Evolutionary conservation across 1,140 invertebrate genomes (phyloP).

Genomic region (Drosophila santomea): DNA sequence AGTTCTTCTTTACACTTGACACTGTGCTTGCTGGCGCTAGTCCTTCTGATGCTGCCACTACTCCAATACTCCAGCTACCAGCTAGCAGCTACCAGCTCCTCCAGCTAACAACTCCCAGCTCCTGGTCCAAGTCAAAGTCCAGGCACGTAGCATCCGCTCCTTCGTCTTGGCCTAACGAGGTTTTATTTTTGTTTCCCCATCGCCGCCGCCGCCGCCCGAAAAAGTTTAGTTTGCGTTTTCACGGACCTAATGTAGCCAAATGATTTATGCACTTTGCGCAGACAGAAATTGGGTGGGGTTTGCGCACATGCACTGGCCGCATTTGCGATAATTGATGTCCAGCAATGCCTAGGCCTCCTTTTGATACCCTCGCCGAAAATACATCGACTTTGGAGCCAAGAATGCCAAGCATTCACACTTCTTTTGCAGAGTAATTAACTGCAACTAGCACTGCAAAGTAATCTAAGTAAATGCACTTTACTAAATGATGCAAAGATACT

Average conservation of each 20-base stretch:
- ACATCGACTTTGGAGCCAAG: neutral
- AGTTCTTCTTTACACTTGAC: constrained; percentile 84
- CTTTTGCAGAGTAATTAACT: no score
- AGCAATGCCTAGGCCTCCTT: constrained; percentile 39
- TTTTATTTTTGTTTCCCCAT: constrained; percentile 74
- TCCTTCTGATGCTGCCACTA: constrained; percentile 2
- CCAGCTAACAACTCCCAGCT: neutral
- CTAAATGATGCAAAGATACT: no score
- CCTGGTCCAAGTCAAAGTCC: constrained; percentile 45
- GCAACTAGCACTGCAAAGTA: no score
- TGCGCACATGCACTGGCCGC: constrained; percentile 43
- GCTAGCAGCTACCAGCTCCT: neutral
- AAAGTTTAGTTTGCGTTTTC: constrained; percentile 43
- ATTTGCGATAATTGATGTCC: constrained; percentile 72
- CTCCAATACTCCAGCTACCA: neutral
- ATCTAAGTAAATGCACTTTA: no score
- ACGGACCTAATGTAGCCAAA: constrained; percentile 61
- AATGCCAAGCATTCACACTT: neutral
- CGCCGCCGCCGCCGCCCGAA: constrained; percentile 27
- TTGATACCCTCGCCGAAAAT: constrained; percentile 2
- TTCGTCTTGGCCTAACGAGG: constrained; percentile 60
- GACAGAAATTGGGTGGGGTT: constrained; percentile 7
- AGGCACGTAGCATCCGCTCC: constrained; percentile 53
- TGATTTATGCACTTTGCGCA: constrained; percentile 66
- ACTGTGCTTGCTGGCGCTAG: constrained; percentile 54